phyloP scores from a whole-genome alignment of 2,888 invertebrate species.

The Drosophila nigricruria region DNA sequence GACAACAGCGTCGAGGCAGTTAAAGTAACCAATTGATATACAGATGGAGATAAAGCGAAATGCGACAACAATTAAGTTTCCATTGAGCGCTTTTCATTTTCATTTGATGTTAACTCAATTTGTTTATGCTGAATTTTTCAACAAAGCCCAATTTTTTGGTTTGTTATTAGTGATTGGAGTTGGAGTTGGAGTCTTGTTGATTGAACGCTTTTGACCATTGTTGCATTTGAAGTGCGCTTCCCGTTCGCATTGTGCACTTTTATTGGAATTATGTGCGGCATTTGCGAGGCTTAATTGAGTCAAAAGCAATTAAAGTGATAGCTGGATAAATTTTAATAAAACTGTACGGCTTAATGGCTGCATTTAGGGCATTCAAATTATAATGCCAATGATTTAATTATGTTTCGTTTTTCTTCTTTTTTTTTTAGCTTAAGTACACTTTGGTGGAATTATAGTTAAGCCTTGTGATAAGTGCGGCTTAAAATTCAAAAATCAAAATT shows the following conservation, averaged over 20 bases:
- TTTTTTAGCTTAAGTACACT: background rate
- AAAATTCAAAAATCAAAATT: background rate
- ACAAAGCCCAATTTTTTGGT: slow-evolving; percentile 9
- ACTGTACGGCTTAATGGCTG: background rate
- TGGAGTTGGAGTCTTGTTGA: slow-evolving; percentile 26
- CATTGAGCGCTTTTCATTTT: slow-evolving; percentile 33
- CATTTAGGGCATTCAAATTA: slow-evolving; percentile 1
- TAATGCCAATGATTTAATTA: slow-evolving; percentile 1
- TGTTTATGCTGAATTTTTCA: slow-evolving; percentile 35
- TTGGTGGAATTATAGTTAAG: background rate
- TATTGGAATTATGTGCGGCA: slow-evolving; percentile 9
- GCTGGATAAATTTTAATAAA: slow-evolving; percentile 11
- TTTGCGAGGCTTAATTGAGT: slow-evolving; percentile 7
- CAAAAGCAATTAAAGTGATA: slow-evolving; percentile 8
- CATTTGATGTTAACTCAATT: slow-evolving; percentile 63
- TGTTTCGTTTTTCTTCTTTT: background rate
- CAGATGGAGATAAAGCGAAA: background rate
- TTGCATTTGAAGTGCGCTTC: slow-evolving; percentile 1
- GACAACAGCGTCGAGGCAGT: slow-evolving; percentile 25
- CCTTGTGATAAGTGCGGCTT: too few relatives aligned
- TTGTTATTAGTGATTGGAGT: slow-evolving; percentile 27
- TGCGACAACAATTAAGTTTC: slow-evolving; percentile 52
- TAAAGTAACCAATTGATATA: slow-evolving; percentile 38
- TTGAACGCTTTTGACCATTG: slow-evolving; percentile 12
- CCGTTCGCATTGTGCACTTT: background rate